Base-by-base conservation (phyloP, 2,113 vertebrate genomes). In the Lycocorax pyrrhopterus region DNA sequence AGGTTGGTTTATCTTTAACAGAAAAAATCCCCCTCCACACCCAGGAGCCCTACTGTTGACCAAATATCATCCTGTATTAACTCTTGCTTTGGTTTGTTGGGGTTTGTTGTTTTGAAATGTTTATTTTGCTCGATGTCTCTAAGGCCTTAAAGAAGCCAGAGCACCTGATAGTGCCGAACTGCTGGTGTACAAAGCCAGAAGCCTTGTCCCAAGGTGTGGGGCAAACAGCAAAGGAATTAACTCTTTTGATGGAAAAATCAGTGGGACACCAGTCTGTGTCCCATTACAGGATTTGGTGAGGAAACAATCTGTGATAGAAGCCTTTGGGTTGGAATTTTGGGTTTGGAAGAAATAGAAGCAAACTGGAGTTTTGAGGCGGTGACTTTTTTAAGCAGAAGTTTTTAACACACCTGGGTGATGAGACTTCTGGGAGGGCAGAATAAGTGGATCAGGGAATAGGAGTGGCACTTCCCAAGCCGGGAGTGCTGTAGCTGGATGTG, bases 351-450 rank as follows among this genome's bases (percentile, higher is more conserved):
- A 15, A 32, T 16, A 30, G 5, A 76, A 52, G 26, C 35, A 76
- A 46, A 27, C 2, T 14, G 15, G 26, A 3, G 1, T 81, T 55
- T 47, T 66, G 44, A 75, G n/a, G 22, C 0, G 1, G 26, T 27
- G 62, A 18, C 33, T 35, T 74, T 30, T 74, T 43, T n/a, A 86
- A 23, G 10, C 1, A 2, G 69, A 71, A 41, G 47, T 53, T 87
- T 94, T 78, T 56, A 62, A 29, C 53, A 53, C n/a, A 18, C 13
- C 21, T 84, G 60, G 16, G 12, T 84, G 27, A 59, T 74, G 77
- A 72, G 44, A 27, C 12, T 21, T 55, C 35, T 72, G 3, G 5
- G 62, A 60, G n/a, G 8, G 14, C 35, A 59, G 60, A 37, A 4
- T 7, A 41, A 81, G 46, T 55, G 68, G 51, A 29, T 78, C 18